Evolutionary conservation across 2,113 vertebrate genomes (phyloP).

Genomic region (Myotis davidii): DNA sequence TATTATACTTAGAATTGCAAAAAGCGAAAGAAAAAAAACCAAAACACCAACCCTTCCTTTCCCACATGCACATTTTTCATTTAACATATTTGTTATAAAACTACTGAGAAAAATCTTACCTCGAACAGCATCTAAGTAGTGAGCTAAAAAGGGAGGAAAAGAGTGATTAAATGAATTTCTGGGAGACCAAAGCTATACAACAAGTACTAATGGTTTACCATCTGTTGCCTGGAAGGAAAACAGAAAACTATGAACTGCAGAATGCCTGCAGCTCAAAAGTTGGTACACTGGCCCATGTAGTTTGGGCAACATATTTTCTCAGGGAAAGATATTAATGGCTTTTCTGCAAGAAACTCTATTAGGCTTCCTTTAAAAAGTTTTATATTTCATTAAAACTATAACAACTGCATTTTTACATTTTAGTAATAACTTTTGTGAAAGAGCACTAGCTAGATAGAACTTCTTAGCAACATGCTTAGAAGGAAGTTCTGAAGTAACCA

Average conservation of each 20-base stretch:
- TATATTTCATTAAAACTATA: slow-evolving; percentile 76
- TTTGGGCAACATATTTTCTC: slow-evolving; percentile 73
- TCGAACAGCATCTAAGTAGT: slow-evolving; percentile 89
- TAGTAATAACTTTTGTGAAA: slow-evolving; percentile 73
- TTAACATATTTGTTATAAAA: slow-evolving; percentile 50
- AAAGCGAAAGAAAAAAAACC: slow-evolving; percentile 46
- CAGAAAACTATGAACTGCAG: slow-evolving; percentile 54
- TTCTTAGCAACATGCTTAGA: slow-evolving; percentile 72
- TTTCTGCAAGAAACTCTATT: slow-evolving; percentile 67
- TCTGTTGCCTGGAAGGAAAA: slow-evolving; percentile 67
- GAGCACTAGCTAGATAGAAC: slow-evolving; percentile 72
- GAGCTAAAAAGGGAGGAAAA: slow-evolving; percentile 83
- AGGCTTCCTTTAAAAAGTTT: slow-evolving; percentile 62
- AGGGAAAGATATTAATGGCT: slow-evolving; percentile 73
- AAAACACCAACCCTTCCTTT: background rate
- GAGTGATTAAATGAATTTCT: slow-evolving; percentile 81
- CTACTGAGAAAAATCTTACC: slow-evolving; percentile 82
- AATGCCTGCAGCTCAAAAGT: slow-evolving; percentile 66
- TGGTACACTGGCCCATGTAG: slow-evolving; percentile 45
- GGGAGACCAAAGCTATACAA: slow-evolving; percentile 73
- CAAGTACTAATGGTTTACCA: slow-evolving; percentile 76
- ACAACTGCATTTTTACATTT: slow-evolving; percentile 67
- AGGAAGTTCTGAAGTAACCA: slow-evolving; percentile 66
- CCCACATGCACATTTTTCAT: slow-evolving; percentile 36
- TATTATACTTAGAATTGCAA: background rate